Conservation (phyloP, 2,888 invertebrate species). For the Romanomermis culicivorax region DNA sequence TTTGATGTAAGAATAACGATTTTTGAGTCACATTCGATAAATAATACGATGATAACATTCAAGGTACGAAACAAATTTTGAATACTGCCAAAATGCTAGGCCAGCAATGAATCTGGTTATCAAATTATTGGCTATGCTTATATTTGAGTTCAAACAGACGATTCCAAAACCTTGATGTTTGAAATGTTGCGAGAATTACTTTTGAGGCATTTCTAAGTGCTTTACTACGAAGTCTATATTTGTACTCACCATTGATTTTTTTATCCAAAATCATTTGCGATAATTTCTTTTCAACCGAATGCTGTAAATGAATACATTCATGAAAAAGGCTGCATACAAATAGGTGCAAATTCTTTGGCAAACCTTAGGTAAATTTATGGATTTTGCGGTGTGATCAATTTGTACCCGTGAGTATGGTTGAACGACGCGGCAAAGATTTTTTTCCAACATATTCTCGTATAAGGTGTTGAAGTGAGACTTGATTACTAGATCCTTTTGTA, state of each 20-base stretch:
- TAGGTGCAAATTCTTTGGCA: neutral
- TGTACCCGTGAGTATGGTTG: conserved; percentile 95
- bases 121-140: no score
- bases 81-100: no score
- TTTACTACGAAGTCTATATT: no score
- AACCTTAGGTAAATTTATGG: conserved; percentile 31
- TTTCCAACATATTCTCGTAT: conserved; percentile 95
- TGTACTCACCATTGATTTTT: conserved; percentile 45
- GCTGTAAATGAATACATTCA: conserved; percentile 34
- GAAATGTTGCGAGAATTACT: no score
- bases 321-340: conserved; percentile 6
- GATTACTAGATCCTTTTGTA: conserved; percentile 88
- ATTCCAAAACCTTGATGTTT: neutral
- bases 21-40: no score
- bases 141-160: neutral
- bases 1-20: no score
- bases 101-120: no score
- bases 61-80: no score
- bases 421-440: conserved; percentile 91
- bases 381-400: conserved; percentile 22
- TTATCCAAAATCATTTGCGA: conserved; percentile 99
- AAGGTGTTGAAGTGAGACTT: conserved; percentile 84
- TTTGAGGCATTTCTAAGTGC: no score
- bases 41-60: no score
- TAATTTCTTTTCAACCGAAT: conserved; percentile 86